Base-by-base conservation (phyloP, 2,113 vertebrate species). In the Nettapus auritus region DNA sequence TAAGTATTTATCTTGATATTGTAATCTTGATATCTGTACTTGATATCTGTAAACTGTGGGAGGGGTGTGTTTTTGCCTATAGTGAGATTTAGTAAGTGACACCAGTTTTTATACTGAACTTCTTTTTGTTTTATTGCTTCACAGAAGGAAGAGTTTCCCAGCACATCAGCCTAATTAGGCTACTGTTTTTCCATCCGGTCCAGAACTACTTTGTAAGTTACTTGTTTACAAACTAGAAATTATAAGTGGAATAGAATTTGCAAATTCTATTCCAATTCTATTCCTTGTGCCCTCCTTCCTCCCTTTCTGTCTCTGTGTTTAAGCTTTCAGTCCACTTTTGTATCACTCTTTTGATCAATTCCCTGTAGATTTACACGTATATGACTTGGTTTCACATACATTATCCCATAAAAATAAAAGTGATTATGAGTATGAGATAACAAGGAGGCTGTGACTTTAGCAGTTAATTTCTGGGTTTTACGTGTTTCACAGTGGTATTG, bases 101-200 rank as follows among this genome's bases (percentile, higher is more conserved):
- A 34, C 5, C 23, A 66, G 44, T 31, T 48, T 88, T 83, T 81
- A n/a, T 25, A 67, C 40, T 91, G 53, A 86, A 70, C 31, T n/a
- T 70, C 52, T 66, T 44, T 86, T 64, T 86, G 21, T 86, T 93
- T 92, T 91, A 67, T 74, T 91, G 70, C 88, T 93, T 95, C 87
- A 82, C 96, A 97, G 97, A 97, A 97, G 82, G 93, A 97, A 80
- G 71, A 93, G 40, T 79, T 94, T 89, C 71, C 62, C 87, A 73
- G 79, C 79, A 44, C 84, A 85, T 66, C 78, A 63, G 55, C 77
- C 62, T 82, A 82, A 78, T 83, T 78, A 86, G 48, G 70, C 42
- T 66, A 38, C 76, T 82, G 46, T 83, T 94, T 94, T 71, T 90
- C 74, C 91, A 75, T 40, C 86, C 75, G 70, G 63, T 34, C 60